These are phyloP conservation scores for Eira barbara DNA, from an alignment of 2,113 vertebrate genomes.

Conservation along the genomic window DNA sequence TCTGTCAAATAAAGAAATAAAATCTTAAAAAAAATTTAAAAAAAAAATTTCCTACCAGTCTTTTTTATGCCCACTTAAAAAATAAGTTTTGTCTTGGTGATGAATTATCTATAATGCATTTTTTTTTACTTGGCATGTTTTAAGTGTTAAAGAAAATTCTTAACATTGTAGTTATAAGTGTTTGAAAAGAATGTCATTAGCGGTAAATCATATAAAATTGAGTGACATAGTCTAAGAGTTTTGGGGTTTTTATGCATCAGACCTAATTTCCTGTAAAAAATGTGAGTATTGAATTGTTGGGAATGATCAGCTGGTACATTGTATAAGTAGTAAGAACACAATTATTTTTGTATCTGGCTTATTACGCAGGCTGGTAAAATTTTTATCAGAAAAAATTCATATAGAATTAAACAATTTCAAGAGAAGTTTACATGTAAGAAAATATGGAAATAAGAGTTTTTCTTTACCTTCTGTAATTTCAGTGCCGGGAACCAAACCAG, in stretches of 20 bases:
- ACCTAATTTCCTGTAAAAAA: background rate
- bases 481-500: slow-evolving; percentile 91
- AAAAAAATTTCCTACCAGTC: background rate
- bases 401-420: slow-evolving; percentile 6
- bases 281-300: background rate
- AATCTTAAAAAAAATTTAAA: too few species aligned
- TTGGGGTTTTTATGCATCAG: background rate
- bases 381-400: background rate
- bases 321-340: background rate
- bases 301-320: background rate
- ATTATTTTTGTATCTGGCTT: slow-evolving; percentile 15
- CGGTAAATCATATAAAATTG: background rate
- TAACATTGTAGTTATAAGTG: background rate
- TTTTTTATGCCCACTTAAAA: background rate
- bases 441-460: background rate
- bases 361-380: background rate
- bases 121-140: background rate
- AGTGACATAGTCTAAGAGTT: background rate
- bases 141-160: background rate
- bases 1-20: too few species aligned
- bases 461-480: slow-evolving; percentile 56
- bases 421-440: background rate
- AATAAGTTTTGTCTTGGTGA: background rate
- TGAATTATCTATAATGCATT: background rate
- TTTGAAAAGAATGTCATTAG: background rate